These are phyloP conservation scores for Echeneis naucrates DNA, from an alignment of 2,797 vertebrate species.

Conservation along the genomic window DNA sequence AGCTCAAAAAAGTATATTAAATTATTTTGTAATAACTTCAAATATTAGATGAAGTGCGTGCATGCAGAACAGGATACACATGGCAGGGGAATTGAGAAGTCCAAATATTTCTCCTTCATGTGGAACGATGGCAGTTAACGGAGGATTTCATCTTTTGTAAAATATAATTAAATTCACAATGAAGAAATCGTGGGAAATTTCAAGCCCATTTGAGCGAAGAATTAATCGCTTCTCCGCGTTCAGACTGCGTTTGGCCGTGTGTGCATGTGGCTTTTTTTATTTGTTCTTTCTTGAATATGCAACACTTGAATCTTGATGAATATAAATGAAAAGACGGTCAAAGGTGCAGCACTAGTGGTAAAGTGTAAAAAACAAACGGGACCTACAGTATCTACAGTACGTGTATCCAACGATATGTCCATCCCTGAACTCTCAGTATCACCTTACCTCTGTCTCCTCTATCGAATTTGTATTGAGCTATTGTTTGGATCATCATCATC, in stretches of 20 bases:
- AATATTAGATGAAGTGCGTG: conserved; percentile 66
- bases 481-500: conserved; percentile 27
- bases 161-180: conserved; percentile 71
- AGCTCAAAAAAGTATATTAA: conserved; percentile 57
- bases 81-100: conserved; percentile 51
- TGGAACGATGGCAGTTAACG: conserved; percentile 62
- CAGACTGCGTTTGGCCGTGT: conserved; percentile 13
- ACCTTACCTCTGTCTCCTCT: conserved; percentile 26
- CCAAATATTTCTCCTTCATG: conserved; percentile 59
- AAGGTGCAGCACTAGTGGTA: neutral
- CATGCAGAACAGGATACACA: conserved; percentile 41
- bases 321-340: neutral
- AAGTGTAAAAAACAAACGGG: conserved; percentile 7
- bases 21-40: conserved; percentile 79
- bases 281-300: neutral
- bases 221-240: conserved; percentile 36
- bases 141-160: conserved; percentile 67
- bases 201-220: conserved; percentile 54
- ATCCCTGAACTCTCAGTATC: conserved; percentile 37
- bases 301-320: conserved; percentile 2
- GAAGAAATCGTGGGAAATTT: conserved; percentile 51
- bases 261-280: neutral
- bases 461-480: conserved; percentile 66
- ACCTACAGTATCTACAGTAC: conserved; percentile 1
- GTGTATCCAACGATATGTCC: conserved; percentile 27